Evolutionary conservation across 2,888 invertebrate genomes (phyloP), one percentile per base, ranked within the genome.

Genomic region (Bhutanitis thaidina): DNA sequence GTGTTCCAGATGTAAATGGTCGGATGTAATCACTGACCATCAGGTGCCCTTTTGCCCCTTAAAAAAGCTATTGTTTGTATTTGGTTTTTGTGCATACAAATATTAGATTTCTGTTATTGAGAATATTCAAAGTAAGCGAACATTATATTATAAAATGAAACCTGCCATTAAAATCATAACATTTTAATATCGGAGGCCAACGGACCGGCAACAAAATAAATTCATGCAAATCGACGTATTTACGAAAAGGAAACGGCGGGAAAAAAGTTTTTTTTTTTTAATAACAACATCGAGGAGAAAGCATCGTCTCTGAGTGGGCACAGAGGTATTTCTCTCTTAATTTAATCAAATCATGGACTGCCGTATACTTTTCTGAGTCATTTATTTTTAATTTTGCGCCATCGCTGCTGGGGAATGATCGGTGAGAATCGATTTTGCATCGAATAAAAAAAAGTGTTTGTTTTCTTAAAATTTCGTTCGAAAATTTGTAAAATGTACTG

Each of bases 311-410:
- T 59, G 55, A 51, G 56, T 62, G 60, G 56, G 59, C 67, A 59
- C 65, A 61, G 71, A 77, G 79, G 77, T 82, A 79, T 82, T 85
- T 85, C 78, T 80, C 81, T 77, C 72, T 71, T 79, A 74, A 84
- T 83, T 83, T 84, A 81, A 86, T 85, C 79, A 83, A 85, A 83
- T 82, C 75, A 74, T 71, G 74, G 77, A 76, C 66, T 73, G 59
- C 57, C 71, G 69, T 77, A 70, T 77, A 77, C 74, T 81, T 80
- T 83, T 82, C 80, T 78, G 74, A 75, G 72, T 80, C 79, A 83
- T 82, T 83, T 84, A 76, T 75, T 83, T 84, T 84, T 85, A 83
- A 85, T 85, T 83, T 80, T 65, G 79, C 59, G 49, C 52, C 53
- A 56, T 56, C 57, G 55, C 44, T 43, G 53, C 35, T 30, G 30